Evolutionary conservation across 2,888 invertebrate genomes (phyloP).

Genomic region (Epinotia nisella): DNA sequence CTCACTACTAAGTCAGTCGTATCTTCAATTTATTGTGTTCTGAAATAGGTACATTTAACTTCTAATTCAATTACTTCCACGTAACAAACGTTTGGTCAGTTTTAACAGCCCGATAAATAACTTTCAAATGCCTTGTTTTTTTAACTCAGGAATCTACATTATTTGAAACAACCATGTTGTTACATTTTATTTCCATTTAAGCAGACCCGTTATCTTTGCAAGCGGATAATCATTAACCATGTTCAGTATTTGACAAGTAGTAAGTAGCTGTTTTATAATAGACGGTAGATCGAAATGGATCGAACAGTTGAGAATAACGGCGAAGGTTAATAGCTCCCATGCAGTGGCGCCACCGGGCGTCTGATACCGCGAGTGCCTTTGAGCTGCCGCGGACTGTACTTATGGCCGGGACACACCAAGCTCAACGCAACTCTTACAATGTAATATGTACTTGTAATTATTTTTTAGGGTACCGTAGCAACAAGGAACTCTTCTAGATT

Average conservation of each 20-base stretch:
- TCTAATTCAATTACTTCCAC: no score
- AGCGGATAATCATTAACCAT: neutral
- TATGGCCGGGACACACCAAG: constrained; percentile 24
- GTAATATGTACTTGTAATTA: neutral
- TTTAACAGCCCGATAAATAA: no score
- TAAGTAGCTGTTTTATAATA: constrained; percentile 23
- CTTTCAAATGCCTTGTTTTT: no score
- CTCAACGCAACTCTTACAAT: neutral
- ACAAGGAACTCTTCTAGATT: no score
- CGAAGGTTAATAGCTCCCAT: constrained; percentile 39
- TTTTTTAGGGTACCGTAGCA: no score
- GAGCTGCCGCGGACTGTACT: constrained; percentile 42
- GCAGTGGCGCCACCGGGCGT: constrained; percentile 39
- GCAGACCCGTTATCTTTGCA: neutral
- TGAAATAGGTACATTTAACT: neutral
- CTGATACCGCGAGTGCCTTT: constrained; percentile 39
- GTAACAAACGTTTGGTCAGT: no score
- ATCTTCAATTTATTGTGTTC: neutral
- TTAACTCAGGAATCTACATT: neutral
- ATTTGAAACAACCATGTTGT: no score
- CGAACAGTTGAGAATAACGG: constrained; percentile 28
- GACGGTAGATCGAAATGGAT: constrained; percentile 30
- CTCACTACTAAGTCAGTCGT: neutral
- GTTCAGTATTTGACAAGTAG: constrained; percentile 6
- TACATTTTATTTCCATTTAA: neutral